phyloP scores from a whole-genome alignment of 2,797 vertebrate species.

The Ara ararauna region DNA sequence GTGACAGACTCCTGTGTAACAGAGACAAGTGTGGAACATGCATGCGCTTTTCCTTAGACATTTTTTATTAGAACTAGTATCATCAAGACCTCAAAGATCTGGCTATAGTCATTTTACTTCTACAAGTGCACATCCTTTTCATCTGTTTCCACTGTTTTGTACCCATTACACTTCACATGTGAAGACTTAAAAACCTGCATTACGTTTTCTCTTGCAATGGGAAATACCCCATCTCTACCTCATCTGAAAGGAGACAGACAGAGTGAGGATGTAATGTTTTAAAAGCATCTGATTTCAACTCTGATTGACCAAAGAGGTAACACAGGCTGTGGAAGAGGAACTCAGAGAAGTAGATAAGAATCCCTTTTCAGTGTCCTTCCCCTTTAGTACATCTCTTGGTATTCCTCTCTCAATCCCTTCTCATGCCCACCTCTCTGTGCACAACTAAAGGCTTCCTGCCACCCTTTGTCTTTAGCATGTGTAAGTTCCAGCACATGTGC shows the following conservation, averaged over 20 bases:
- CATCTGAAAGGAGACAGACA: not conserved
- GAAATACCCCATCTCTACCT: not conserved
- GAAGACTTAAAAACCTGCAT: not conserved
- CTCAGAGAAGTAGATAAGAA: not conserved
- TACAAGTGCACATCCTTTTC: not conserved
- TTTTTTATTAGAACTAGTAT: not conserved
- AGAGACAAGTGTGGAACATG: not conserved
- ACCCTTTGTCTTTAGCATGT: not conserved
- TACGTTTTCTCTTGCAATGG: not conserved
- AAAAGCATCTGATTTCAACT: not conserved
- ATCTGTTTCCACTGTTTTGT: not conserved
- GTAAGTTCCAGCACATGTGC: not conserved
- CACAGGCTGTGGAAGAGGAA: not conserved
- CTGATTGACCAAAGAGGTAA: not conserved
- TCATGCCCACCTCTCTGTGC: no score
- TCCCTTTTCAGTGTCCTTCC: not conserved
- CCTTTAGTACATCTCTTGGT: fast-evolving
- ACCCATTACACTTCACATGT: not conserved
- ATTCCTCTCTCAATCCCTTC: not conserved
- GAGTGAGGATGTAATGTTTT: not conserved
- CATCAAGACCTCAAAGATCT: not conserved
- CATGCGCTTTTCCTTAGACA: not conserved
- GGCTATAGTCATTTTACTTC: not conserved
- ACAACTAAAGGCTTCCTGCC: not conserved
- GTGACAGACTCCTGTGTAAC: not conserved